Evolutionary conservation across 2,888 invertebrate genomes (phyloP).

Genomic region (Trypoxylon attenuatum): DNA sequence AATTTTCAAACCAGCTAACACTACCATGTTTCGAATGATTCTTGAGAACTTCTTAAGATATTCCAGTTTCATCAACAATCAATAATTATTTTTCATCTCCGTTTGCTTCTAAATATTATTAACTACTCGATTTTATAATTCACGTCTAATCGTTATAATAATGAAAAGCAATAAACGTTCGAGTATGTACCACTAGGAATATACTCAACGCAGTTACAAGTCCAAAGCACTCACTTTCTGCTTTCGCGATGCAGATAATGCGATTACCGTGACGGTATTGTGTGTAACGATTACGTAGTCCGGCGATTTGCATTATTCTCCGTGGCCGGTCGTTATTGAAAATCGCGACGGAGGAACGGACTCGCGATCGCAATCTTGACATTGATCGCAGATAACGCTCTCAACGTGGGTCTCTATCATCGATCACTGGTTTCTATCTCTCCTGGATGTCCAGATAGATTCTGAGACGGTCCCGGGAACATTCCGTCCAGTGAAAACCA

Average conservation of each 20-base stretch:
- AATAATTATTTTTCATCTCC: no score
- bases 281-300: slow-evolving; percentile 38
- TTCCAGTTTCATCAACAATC: no score
- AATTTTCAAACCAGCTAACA: no score
- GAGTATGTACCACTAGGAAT: no score
- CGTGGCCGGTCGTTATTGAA: slow-evolving; percentile 41
- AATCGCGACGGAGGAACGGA: slow-evolving; percentile 39
- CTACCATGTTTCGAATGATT: no score
- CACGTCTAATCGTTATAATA: no score
- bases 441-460: slow-evolving; percentile 46
- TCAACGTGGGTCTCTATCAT: slow-evolving; percentile 45
- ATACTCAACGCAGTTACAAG: no score
- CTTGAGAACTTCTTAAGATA: no score
- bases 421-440: slow-evolving; percentile 50
- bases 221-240: slow-evolving; percentile 28
- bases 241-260: slow-evolving; percentile 33
- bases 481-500: slow-evolving; percentile 41
- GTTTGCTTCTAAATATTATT: no score
- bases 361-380: slow-evolving; percentile 52
- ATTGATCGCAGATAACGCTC: slow-evolving; percentile 53
- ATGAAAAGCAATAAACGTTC: no score
- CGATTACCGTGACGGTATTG: slow-evolving; percentile 28
- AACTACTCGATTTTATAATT: no score
- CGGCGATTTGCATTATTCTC: slow-evolving; percentile 37
- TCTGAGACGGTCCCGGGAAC: slow-evolving; percentile 20